phyloP scores from a whole-genome alignment of 2,113 vertebrate genomes.

The Calyptommatus sinebrachiatus region DNA sequence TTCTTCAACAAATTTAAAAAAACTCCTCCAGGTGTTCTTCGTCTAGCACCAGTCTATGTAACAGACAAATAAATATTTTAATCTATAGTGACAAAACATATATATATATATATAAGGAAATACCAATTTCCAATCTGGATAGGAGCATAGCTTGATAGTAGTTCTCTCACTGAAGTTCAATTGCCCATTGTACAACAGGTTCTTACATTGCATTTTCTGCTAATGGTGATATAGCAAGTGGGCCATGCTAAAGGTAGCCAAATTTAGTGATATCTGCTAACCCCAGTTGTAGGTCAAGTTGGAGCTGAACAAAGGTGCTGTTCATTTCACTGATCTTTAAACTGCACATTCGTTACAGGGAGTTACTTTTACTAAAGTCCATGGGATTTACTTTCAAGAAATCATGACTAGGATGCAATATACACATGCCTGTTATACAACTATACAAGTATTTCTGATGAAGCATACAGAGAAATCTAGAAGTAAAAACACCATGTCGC shows the following conservation, averaged over 20 bases:
- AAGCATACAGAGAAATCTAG: neutral
- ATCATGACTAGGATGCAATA: neutral
- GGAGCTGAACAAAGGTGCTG: no score
- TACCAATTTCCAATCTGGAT: no score
- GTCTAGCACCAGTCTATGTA: conserved; percentile 86
- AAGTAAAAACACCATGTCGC: neutral
- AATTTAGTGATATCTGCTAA: no score
- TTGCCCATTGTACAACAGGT: neutral
- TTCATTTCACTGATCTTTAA: no score
- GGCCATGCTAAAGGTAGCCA: no score
- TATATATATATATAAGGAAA: no score
- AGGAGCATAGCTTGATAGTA: neutral
- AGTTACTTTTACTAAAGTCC: neutral
- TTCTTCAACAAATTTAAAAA: conserved; percentile 94
- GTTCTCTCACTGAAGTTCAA: neutral
- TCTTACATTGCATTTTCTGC: no score
- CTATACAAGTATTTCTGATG: neutral
- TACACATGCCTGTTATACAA: neutral
- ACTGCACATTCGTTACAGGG: no score
- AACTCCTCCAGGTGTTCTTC: conserved; percentile 94
- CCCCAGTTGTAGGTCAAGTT: no score
- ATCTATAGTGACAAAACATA: neutral
- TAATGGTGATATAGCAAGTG: no score
- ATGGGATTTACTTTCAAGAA: neutral
- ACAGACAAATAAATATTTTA: conserved; percentile 12